Base-by-base conservation (phyloP, 2,888 invertebrate genomes). In the Cyclophora punctaria region DNA sequence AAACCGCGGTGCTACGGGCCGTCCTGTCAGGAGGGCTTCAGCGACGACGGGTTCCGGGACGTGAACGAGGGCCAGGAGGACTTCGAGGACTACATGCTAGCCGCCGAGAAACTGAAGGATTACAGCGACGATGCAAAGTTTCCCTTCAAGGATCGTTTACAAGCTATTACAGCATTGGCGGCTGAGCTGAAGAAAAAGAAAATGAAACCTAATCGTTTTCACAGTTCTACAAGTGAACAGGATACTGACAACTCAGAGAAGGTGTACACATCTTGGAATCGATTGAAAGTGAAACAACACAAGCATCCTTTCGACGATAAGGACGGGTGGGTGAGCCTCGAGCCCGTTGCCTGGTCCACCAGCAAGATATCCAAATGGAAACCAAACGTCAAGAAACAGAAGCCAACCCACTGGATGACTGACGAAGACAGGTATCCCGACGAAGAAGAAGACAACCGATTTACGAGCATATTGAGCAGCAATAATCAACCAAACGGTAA, bases 281-380 rank as follows among this genome's bases (percentile, higher is more conserved):
- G 89, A 57, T 53, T 90, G 35, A 88, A 90, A 72, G 79, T 89
- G 5, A 89, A 89, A 66, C 89, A 89, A 63, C 89, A 90, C 55
- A 89, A 90, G 54, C 90, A 90, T 65, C 91, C 92, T 0, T 91
- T 89, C 57, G 92, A 94, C 51, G 92, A 94, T 58, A 91, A 92
- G 64, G 92, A 92, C 50, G 94, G 94, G 1, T 95, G 95, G 95
- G 93, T 95, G 0, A 92, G 93, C 1, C 75, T 95, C 50, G 94
- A 95, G 59, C 94, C 92, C 3, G 90, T 95, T 3, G 94, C 94
- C 0, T 95, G 94, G 94, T 94, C 94, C 0, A 90, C 93, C 6
- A 94, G 94, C 61, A 94, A 94, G 80, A 92, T 94, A 57, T 93
- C 94, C 2, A 94, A 94, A 75, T 95, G 94, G 95, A 92, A 94